Evolutionary conservation across 1,140 invertebrate genomes (phyloP).

Genomic region (Anastatus disparis): DNA sequence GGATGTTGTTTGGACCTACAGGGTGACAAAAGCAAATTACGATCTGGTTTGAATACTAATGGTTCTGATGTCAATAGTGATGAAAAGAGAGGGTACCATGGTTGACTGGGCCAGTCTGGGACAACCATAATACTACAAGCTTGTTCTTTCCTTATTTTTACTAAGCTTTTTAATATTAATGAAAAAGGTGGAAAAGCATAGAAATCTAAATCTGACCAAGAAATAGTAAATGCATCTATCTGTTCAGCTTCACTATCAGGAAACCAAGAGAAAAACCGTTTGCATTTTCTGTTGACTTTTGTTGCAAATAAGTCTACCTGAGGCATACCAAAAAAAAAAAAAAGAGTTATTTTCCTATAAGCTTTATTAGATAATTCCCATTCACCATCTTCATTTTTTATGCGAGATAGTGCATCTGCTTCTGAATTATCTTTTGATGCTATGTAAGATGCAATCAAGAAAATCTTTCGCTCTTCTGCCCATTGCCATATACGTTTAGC

Average conservation of each 20-base stretch:
- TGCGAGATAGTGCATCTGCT: slow-evolving; percentile 4
- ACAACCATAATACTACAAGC: too few species aligned
- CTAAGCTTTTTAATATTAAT: too few species aligned
- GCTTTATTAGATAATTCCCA: slow-evolving; percentile 8
- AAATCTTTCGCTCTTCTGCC: neutral
- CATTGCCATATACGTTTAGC: too few species aligned
- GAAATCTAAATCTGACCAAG: slow-evolving; percentile 19
- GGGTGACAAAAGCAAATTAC: too few species aligned
- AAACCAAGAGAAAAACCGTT: slow-evolving; percentile 25
- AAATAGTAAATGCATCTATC: slow-evolving; percentile 41
- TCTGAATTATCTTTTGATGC: neutral
- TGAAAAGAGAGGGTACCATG: too few species aligned
- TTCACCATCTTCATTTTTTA: neutral
- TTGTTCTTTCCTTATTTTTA: slow-evolving; percentile 13
- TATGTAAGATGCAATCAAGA: slow-evolving; percentile 5
- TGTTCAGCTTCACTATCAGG: neutral
- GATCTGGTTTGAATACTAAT: too few species aligned
- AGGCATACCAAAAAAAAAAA: neutral
- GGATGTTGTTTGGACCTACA: too few species aligned
- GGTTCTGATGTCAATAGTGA: too few species aligned
- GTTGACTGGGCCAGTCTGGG: too few species aligned
- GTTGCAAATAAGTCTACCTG: slow-evolving; percentile 34
- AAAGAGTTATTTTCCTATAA: too few species aligned
- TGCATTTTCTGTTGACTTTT: slow-evolving; percentile 21
- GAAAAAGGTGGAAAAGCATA: slow-evolving; percentile 38